A percentile compares a stretch with the other conserved stretches of the same genome.
These are phyloP conservation scores for Periophthalmus magnuspinnatus DNA, from an alignment of 2,797 vertebrate genomes.

Conservation along the genomic window DNA sequence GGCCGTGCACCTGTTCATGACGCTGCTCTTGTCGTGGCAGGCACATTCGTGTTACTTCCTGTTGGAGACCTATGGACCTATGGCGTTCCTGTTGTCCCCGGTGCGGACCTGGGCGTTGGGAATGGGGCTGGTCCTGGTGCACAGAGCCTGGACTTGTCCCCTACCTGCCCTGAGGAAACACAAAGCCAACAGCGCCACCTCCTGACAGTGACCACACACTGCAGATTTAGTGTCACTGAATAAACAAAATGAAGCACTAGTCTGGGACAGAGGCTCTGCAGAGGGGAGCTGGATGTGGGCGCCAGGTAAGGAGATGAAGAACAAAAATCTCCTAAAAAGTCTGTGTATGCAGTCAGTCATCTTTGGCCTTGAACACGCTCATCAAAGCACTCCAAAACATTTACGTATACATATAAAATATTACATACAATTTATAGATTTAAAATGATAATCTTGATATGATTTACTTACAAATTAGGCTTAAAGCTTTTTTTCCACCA, in stretches of 20 bases:
- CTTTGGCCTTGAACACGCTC: not conserved
- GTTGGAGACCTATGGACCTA: constrained; percentile 85
- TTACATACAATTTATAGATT: no score
- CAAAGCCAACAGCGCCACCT: constrained; percentile 57
- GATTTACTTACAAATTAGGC: no score
- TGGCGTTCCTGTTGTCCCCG: constrained; percentile 89
- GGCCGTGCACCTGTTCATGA: constrained; percentile 80
- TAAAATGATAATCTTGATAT: no score
- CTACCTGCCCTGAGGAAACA: constrained; percentile 49
- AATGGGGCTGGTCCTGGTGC: constrained; percentile 80
- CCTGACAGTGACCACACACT: constrained; percentile 68
- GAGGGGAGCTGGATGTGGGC: constrained; percentile 13
- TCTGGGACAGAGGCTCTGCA: not conserved
- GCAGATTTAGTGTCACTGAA: not conserved
- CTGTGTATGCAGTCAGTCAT: not conserved
- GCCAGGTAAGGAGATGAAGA: not conserved
- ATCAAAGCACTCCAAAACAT: not conserved
- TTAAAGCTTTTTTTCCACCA: not conserved
- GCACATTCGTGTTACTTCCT: constrained; percentile 89
- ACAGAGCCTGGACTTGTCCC: constrained; percentile 84
- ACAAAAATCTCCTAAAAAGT: not conserved
- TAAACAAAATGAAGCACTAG: not conserved
- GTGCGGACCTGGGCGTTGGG: constrained; percentile 87
- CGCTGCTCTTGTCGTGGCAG: constrained; percentile 88
- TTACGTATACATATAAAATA: no score